phyloP scores from a whole-genome alignment of 2,113 vertebrate species.

The Seriola rivoliana region DNA sequence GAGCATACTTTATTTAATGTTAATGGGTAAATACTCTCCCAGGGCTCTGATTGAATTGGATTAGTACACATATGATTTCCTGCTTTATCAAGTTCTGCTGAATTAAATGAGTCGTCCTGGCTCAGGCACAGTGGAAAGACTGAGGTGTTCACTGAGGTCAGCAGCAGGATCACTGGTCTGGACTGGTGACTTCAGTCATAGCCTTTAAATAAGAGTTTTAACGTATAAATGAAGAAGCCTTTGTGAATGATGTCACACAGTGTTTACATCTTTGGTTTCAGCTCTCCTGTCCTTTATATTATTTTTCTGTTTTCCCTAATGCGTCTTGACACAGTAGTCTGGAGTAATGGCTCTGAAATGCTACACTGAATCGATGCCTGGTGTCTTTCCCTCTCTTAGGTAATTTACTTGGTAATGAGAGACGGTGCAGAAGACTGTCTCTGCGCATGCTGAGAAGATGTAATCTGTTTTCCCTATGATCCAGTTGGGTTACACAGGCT shows the following conservation, averaged over 20 bases:
- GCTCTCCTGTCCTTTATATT: slow-evolving; percentile 60
- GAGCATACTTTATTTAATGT: slow-evolving; percentile 67
- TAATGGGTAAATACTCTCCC: slow-evolving; percentile 66
- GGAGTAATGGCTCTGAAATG: slow-evolving; percentile 78
- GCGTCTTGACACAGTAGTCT: slow-evolving; percentile 72
- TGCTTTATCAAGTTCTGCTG: slow-evolving; percentile 47
- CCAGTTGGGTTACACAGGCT: slow-evolving; percentile 58
- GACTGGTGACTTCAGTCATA: neutral
- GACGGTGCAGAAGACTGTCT: slow-evolving; percentile 65
- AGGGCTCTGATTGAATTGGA: slow-evolving; percentile 58
- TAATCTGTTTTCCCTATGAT: slow-evolving; percentile 73
- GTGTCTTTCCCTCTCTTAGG: slow-evolving; percentile 77
- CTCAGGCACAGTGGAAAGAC: slow-evolving; percentile 1
- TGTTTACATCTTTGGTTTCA: slow-evolving; percentile 45
- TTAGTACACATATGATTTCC: slow-evolving; percentile 60
- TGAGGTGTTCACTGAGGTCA: slow-evolving; percentile 16
- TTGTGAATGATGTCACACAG: slow-evolving; percentile 27
- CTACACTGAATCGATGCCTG: slow-evolving; percentile 78
- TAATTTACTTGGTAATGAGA: slow-evolving; percentile 83
- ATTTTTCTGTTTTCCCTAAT: slow-evolving; percentile 66
- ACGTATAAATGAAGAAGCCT: slow-evolving; percentile 9
- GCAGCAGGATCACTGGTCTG: neutral
- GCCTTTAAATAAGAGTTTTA: slow-evolving; percentile 14
- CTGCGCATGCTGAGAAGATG: slow-evolving; percentile 52
- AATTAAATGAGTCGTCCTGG: slow-evolving; percentile 44